These are phyloP conservation scores for Sitta europaea DNA, from an alignment of 2,113 vertebrate species.

Conservation along the genomic window DNA sequence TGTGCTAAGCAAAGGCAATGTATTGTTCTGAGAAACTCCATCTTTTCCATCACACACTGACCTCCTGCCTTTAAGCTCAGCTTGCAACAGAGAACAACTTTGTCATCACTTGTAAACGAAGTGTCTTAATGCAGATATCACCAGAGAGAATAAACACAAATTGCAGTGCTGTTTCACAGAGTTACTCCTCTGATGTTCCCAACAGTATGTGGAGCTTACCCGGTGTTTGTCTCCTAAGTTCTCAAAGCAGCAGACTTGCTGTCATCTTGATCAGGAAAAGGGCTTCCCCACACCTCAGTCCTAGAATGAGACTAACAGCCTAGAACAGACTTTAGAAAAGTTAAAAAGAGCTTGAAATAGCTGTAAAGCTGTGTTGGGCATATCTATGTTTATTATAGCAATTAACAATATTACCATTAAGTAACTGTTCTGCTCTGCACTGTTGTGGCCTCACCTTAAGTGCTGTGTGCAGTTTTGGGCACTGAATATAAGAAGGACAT, in stretches of 20 bases:
- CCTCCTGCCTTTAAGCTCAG: conserved; percentile 17
- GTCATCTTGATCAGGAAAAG: background rate
- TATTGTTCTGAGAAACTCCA: background rate
- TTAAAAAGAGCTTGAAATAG: background rate
- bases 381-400: background rate
- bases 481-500: background rate
- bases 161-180: background rate
- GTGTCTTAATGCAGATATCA: background rate
- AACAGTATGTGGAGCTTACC: background rate
- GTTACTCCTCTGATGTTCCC: background rate
- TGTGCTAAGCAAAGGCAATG: background rate
- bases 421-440: background rate
- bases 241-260: background rate
- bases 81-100: conserved; percentile 24
- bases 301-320: background rate
- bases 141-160: background rate
- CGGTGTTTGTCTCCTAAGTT: background rate
- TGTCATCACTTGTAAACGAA: conserved; percentile 3
- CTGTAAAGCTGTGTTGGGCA: background rate
- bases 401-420: background rate
- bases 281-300: background rate
- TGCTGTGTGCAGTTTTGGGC: background rate
- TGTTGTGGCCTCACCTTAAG: background rate
- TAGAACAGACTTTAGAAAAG: background rate
- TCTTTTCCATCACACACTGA: background rate